Conservation (phyloP, 2,113 vertebrate genomes). For the Myanophis thanlyinensis region DNA sequence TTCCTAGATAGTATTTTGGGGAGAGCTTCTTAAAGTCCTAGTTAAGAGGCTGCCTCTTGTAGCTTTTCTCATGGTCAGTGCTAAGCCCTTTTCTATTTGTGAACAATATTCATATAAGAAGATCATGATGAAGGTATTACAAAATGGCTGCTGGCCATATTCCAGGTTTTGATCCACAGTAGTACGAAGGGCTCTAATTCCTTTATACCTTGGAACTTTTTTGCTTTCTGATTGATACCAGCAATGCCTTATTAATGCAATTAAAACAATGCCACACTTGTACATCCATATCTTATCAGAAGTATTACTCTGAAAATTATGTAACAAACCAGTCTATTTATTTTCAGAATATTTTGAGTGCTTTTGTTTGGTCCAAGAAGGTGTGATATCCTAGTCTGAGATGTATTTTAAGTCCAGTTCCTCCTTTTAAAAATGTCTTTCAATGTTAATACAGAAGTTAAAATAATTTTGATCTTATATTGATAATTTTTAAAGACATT, state of each 20-base stretch:
- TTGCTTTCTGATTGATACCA: conserved; percentile 1
- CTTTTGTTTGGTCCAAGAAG: conserved; percentile 13
- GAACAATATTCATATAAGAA: background rate
- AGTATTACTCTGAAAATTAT: conserved; percentile 20
- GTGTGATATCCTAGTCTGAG: conserved; percentile 26
- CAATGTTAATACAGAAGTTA: background rate
- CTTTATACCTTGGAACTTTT: conserved; percentile 11
- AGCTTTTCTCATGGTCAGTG: conserved; percentile 6
- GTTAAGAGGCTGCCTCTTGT: background rate
- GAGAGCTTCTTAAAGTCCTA: conserved; percentile 4
- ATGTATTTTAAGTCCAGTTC: conserved; percentile 6
- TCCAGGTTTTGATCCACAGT: background rate
- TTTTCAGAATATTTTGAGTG: background rate
- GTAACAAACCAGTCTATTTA: conserved; percentile 22
- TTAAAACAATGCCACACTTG: background rate
- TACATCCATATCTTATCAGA: background rate
- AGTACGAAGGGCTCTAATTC: conserved; percentile 18
- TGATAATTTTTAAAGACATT: conserved; percentile 9
- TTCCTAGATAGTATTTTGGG: conserved; percentile 27
- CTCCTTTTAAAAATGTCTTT: conserved; percentile 6
- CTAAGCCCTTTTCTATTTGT: background rate
- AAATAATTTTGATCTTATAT: background rate
- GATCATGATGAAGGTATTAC: conserved; percentile 32
- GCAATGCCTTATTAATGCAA: conserved; percentile 25
- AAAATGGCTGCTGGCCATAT: conserved; percentile 32